Evolutionary conservation across 2,797 vertebrate genomes (phyloP).

Genomic region (Melanotaenia pygmaea): DNA sequence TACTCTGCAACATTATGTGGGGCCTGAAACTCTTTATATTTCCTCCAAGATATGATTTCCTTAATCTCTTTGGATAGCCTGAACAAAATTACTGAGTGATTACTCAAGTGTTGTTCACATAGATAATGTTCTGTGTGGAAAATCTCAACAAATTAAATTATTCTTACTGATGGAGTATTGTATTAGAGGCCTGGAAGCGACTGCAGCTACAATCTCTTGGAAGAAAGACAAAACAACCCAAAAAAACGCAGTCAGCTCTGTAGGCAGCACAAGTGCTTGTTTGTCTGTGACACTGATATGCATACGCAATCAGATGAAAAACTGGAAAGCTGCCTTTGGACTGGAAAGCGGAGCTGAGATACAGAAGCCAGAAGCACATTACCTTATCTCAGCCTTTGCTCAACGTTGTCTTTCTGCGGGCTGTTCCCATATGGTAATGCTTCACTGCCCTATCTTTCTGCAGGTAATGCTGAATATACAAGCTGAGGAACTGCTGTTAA

Average conservation of each 20-base stretch:
- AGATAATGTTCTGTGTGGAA: conserved; percentile 62
- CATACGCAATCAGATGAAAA: conserved; percentile 56
- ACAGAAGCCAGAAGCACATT: conserved; percentile 37
- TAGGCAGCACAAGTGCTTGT: conserved; percentile 48
- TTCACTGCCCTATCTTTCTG: conserved; percentile 22
- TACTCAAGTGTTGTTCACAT: conserved; percentile 60
- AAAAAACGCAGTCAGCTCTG: conserved; percentile 46
- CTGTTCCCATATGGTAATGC: conserved; percentile 32
- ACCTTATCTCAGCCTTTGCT: conserved; percentile 60
- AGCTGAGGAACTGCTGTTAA: conserved; percentile 24
- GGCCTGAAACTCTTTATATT: conserved; percentile 20
- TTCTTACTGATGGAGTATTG: conserved; percentile 56
- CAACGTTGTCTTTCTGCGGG: conserved; percentile 39
- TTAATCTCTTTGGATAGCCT: conserved; percentile 61
- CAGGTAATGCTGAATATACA: conserved; percentile 37
- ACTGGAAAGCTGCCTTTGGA: conserved; percentile 45
- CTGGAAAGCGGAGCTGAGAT: conserved; percentile 43
- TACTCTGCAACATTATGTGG: conserved; percentile 8
- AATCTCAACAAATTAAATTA: conserved; percentile 67
- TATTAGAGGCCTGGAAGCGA: conserved; percentile 50
- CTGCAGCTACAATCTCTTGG: conserved; percentile 39
- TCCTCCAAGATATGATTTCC: conserved; percentile 48
- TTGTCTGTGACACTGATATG: conserved; percentile 67
- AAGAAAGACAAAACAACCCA: conserved; percentile 36
- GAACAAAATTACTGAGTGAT: conserved; percentile 63